A percentile compares a stretch with the other conserved stretches of the same genome.
Evolutionary conservation across 2,888 invertebrate species (phyloP).

Genomic region (Anoncus sp.): DNA sequence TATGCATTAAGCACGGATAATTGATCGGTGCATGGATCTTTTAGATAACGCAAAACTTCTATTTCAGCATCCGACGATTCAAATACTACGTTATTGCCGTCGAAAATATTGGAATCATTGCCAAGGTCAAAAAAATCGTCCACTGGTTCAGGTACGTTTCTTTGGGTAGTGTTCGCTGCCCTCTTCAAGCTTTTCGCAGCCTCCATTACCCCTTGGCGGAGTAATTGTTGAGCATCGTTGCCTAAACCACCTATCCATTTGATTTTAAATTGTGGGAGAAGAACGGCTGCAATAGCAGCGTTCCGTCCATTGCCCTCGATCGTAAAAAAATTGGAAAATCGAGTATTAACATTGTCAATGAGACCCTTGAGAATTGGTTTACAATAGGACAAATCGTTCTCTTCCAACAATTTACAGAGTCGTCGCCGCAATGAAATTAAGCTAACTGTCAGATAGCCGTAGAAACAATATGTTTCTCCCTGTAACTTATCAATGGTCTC

Average conservation of each 20-base stretch:
- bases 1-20: conserved; percentile 22
- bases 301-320: conserved; percentile 31
- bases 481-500: conserved; percentile 48
- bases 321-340: conserved; percentile 36
- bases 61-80: conserved; percentile 39
- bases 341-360: conserved; percentile 17
- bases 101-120: conserved; percentile 18
- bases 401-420: conserved; percentile 19
- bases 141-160: conserved; percentile 6
- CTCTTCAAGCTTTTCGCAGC: conserved; percentile 23
- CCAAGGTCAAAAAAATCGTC: conserved; percentile 27
- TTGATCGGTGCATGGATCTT: conserved; percentile 27
- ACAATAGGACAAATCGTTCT: conserved; percentile 28
- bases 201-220: conserved; percentile 16
- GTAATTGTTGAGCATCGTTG: conserved; percentile 14
- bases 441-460: conserved; percentile 40
- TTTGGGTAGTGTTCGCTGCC: conserved; percentile 12
- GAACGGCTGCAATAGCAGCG: conserved; percentile 44
- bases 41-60: conserved; percentile 26
- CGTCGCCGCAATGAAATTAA: conserved; percentile 28
- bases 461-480: conserved; percentile 47
- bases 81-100: conserved; percentile 16
- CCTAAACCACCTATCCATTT: conserved; percentile 31
- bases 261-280: conserved; percentile 30
- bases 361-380: conserved; percentile 35